These are phyloP conservation scores for Corydoras sp. DNA, from an alignment of 2,113 vertebrate genomes.

Conservation along the genomic window DNA sequence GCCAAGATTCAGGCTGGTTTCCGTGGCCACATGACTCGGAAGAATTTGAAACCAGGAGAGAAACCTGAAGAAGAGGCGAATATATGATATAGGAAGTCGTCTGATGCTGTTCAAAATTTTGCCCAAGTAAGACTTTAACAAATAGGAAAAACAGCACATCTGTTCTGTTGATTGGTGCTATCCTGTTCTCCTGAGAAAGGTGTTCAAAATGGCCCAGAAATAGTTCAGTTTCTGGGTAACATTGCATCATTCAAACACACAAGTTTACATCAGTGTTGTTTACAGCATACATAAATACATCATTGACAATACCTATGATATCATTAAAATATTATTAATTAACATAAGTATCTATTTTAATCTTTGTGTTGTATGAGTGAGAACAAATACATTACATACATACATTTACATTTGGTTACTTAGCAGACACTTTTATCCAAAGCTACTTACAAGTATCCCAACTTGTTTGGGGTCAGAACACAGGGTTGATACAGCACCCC, in stretches of 20 bases:
- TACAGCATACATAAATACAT: not conserved
- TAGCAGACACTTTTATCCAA: too few species aligned
- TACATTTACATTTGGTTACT: too few species aligned
- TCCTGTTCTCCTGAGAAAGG: constrained; percentile 43
- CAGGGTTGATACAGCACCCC: too few species aligned
- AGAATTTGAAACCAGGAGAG: constrained; percentile 94
- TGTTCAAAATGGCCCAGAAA: constrained; percentile 55
- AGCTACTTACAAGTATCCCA: too few species aligned
- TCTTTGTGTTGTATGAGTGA: too few species aligned
- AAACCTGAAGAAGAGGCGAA: constrained; percentile 78
- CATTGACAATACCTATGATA: too few species aligned
- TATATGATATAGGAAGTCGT: too few species aligned
- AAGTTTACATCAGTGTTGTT: not conserved
- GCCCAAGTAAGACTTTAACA: constrained; percentile 50
- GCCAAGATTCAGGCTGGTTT: constrained; percentile 98
- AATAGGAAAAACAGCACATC: constrained; percentile 42
- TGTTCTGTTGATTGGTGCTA: constrained; percentile 41
- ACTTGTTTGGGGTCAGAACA: too few species aligned
- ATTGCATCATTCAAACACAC: constrained; percentile 19
- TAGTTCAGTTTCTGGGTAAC: constrained; percentile 44
- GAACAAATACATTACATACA: too few species aligned
- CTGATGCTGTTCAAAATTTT: constrained; percentile 37
- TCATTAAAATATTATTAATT: too few species aligned
- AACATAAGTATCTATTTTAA: too few species aligned
- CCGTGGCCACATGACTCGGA: constrained; percentile 96